Percentiles rank a stretch among this genome's conserved stretches.
Conservation (phyloP, 2,113 vertebrate genomes). For the Hemibagrus wyckioides region DNA sequence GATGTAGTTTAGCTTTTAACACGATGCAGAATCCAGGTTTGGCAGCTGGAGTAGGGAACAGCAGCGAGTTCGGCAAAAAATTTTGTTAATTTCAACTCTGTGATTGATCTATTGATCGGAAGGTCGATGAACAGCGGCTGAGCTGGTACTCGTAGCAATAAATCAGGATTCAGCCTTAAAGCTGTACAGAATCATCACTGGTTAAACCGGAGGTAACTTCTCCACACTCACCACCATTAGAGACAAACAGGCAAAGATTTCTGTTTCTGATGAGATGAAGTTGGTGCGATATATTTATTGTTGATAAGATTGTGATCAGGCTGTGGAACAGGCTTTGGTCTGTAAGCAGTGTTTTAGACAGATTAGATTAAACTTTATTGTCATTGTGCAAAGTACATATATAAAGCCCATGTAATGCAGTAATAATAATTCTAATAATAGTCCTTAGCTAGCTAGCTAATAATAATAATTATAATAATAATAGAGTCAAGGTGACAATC, state of each 20-base stretch:
- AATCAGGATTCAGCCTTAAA: neutral
- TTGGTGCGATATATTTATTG: neutral
- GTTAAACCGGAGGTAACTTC: neutral
- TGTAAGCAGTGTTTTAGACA: neutral
- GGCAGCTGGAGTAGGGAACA: neutral
- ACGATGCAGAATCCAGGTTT: neutral
- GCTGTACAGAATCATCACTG: neutral
- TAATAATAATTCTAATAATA: too few relatives aligned
- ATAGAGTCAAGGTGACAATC: too few relatives aligned
- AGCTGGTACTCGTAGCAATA: neutral
- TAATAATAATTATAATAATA: neutral
- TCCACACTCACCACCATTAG: neutral
- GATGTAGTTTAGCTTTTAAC: neutral
- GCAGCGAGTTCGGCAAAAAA: too few relatives aligned
- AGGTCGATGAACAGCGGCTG: neutral
- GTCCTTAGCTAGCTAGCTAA: neutral
- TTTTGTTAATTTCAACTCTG: too few relatives aligned
- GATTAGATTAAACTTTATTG: too few relatives aligned
- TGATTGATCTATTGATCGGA: neutral
- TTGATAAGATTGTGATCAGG: neutral
- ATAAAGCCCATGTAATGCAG: too few relatives aligned
- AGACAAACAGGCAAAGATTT: neutral
- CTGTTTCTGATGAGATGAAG: neutral
- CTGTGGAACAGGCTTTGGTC: neutral
- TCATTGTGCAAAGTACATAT: too few relatives aligned